Evolutionary conservation across 2,113 vertebrate species (phyloP), one percentile per base, ranked within the genome.

Genomic region (Polyodon spathula): DNA sequence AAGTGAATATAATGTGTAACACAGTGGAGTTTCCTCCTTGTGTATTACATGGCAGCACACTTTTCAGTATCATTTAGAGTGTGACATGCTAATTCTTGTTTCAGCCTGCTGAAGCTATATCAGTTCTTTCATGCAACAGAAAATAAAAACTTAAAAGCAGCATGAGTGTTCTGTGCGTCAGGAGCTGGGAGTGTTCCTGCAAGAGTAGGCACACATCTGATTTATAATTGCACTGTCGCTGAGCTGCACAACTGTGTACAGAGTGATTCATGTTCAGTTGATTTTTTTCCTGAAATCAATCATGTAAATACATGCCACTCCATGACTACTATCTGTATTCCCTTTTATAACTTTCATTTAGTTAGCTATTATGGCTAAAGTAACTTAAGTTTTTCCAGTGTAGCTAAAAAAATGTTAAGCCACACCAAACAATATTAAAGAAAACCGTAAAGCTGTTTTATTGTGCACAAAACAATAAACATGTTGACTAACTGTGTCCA

Each of bases 151-250:
- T 56, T 48, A 46, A 62, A 46, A 37, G 14, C 66, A 53, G 54
- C 40, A 5, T 27, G 37, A 66, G 67, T 68, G 61, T 40, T 64
- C 39, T 64, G 5, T 9, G 63, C 63, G 58, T 50, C 48, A 58
- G 60, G 42, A 48, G 68, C 61, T 68, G 69, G 67, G 66, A 71
- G 62, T 78, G 77, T 77, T 56, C 52, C 61, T 62, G 56, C 10
- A 51, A 68, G 67, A 69, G 66, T 77, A 76, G 67, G 54, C 54
- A 64, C 68, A 38, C 59, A 52, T 62, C 58, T 68, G 66, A 72
- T 67, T 79, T 83, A 71, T 81, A 82, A 86, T 85, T 78, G 81
- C 66, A 51, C 59, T 78, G 78, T 82, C 81, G 71, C 50, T 17
- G 37, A 15, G 15, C 10, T 62, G 67, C 62, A 37, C 59, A 71